phyloP scores from a whole-genome alignment of 2,113 vertebrate genomes.

The Siphamia tubifer region DNA sequence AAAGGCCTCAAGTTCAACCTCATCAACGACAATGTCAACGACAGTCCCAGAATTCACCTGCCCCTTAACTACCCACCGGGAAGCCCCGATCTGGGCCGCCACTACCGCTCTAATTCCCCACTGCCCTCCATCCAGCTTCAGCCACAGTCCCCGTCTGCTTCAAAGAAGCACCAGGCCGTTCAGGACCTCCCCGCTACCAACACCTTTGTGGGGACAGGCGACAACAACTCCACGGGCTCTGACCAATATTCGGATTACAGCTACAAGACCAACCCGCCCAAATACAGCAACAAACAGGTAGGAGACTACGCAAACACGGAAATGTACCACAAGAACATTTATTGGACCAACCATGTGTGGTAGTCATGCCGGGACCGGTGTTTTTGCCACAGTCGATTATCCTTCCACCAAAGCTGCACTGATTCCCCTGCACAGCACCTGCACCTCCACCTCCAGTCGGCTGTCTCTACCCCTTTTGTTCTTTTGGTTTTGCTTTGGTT shows the following conservation, averaged over 20 bases:
- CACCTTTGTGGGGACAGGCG: conserved; percentile 97
- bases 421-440: conserved; percentile 46
- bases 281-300: conserved; percentile 99
- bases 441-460: conserved; percentile 22
- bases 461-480: conserved; percentile 8
- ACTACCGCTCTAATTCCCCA: conserved; percentile 97
- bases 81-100: conserved; percentile 93
- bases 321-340: conserved; percentile 77
- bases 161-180: conserved; percentile 99
- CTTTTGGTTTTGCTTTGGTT: conserved; percentile 40
- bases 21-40: conserved; percentile 88
- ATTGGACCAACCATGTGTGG: conserved; percentile 92
- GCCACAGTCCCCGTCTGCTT: conserved; percentile 96
- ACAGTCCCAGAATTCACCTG: conserved; percentile 95
- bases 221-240: conserved; percentile 97
- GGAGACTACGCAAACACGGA: conserved; percentile 91
- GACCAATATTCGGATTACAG: conserved; percentile 99
- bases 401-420: conserved; percentile 73
- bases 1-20: conserved; percentile 96
- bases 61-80: conserved; percentile 95
- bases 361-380: conserved; percentile 70
- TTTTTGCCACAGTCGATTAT: conserved; percentile 20
- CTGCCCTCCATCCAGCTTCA: conserved; percentile 97
- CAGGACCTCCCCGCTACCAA: conserved; percentile 98
- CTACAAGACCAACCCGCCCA: conserved; percentile 98